Base-by-base conservation (phyloP, 1,140 invertebrate species). In the Cydia splendana region DNA sequence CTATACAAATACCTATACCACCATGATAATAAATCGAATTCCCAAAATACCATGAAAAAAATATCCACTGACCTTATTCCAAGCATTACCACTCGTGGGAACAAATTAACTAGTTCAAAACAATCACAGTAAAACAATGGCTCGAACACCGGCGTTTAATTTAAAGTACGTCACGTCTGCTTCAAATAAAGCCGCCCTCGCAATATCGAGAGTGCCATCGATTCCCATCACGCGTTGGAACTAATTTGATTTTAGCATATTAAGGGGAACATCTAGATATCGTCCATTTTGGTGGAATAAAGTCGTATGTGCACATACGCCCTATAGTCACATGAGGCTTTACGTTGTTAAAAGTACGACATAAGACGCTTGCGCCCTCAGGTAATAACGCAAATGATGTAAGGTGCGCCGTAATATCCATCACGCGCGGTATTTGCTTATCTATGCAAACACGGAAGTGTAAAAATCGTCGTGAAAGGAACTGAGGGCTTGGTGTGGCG, bases 241-340 rank as follows among this genome's bases (percentile, higher is more conserved):
- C 90, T 93, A 93, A 93, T 93, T 93, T 93, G 91, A 91, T 93
- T 93, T 93, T 91, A 93, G 90, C 91, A 93, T 93, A 91, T 93
- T 93, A 93, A 91, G 86, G 85, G 84, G 84, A 81, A 85, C 79
- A 88, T 89, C 84, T 87, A 89, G 88, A 89, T 89, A 84, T 62
- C 57, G 57, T n/a, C 20, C 9, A 7, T 10, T 2, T 9, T 20
- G 7, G 20, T 24, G 18, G 57, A 62, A 24, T 10, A 24, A 62
- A 12, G 57, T 62, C 57, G 57, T 24, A 62, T 10, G 57, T 24
- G 20, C 20, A 24, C 7, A 62, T 62, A 12, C 57, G 57, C 2
- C 57, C 20, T 10, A 20, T 62, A 12, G 57, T 24, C 57, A 62
- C 57, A 24, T 62, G 20, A 10, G 20, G n/a, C 57, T 24, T 62